phyloP scores from a whole-genome alignment of 2,888 invertebrate genomes.

The Orthosia gracilis region DNA sequence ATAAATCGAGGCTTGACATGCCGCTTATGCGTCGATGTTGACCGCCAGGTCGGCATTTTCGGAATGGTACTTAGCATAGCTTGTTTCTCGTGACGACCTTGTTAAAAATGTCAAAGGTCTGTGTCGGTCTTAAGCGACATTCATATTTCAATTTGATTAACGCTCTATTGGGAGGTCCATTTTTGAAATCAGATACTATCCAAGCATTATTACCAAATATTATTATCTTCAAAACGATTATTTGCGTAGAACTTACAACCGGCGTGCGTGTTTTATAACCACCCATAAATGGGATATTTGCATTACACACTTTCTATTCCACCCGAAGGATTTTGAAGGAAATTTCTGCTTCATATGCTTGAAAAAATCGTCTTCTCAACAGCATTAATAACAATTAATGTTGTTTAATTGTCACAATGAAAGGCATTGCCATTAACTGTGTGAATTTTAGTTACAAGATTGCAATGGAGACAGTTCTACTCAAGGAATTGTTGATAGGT shows the following conservation, averaged over 20 bases:
- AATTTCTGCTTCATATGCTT: too few species aligned
- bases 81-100: constrained; percentile 26
- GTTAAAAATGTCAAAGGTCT: constrained; percentile 42
- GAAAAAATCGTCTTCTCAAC: too few species aligned
- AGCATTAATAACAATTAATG: too few species aligned
- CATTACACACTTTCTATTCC: too few species aligned
- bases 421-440: too few species aligned
- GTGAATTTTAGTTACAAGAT: too few species aligned
- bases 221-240: not conserved
- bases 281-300: too few species aligned
- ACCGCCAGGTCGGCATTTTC: not conserved
- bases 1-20: not conserved
- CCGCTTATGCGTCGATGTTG: not conserved
- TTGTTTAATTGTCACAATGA: too few species aligned
- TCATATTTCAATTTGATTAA: constrained; percentile 18
- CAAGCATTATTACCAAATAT: not conserved
- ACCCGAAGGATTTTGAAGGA: too few species aligned
- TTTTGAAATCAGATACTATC: not conserved
- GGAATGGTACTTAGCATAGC: not conserved
- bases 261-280: not conserved
- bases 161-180: constrained; percentile 7
- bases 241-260: not conserved
- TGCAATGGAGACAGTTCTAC: too few species aligned
- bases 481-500: too few species aligned
- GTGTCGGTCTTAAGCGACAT: constrained; percentile 4